Evolutionary conservation across 2,797 vertebrate genomes (phyloP), one percentile per base, ranked within the genome.

Genomic region (Helarctos malayanus): DNA sequence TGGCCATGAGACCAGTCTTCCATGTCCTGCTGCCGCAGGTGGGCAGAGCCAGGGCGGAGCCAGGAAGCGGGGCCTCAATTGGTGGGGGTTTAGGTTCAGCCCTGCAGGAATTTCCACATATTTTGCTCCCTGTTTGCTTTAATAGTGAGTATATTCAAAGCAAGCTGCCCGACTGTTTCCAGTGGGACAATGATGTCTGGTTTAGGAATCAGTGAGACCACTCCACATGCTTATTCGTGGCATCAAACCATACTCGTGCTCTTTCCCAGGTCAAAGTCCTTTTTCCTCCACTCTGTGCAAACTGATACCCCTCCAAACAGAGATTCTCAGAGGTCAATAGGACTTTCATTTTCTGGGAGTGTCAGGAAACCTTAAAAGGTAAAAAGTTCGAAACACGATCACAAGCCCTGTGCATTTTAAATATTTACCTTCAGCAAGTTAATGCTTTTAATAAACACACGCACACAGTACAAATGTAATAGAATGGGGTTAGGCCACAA

Each of bases 41-140:
- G 80, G 63, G 75, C 38, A 19, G 91, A 82, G 91, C 47, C 95
- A 91, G 78, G 29, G 15, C n/a, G 47, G 95, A 97, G 92, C 76
- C 97, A 83, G 97, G 93, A 98, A 97, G 79, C 25, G 7, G 15
- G 29, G 25, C 49, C 57, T 92, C 83, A 82, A 87, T 73, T 5
- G 57, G 32, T 0, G 3, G 16, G 29, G 96, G 49, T 96, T 94
- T 97, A 45, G 85, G 92, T 94, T 76, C 68, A 76, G 52, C 95
- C 80, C 86, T 75, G n/a, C 71, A 49, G 95, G 94, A 79, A 97
- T 93, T 98, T 95, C 97, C 97, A 92, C 59, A 9, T 94, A 94
- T 97, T 96, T 96, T 97, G 35, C 81, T 63, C 4, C 49, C 41
- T 82, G 87, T 95, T 95, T 97, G 13, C 97, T 97, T 96, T 83